Evolutionary conservation across 2,888 invertebrate genomes (phyloP).

Genomic region (Chrysomela aeneicollis): DNA sequence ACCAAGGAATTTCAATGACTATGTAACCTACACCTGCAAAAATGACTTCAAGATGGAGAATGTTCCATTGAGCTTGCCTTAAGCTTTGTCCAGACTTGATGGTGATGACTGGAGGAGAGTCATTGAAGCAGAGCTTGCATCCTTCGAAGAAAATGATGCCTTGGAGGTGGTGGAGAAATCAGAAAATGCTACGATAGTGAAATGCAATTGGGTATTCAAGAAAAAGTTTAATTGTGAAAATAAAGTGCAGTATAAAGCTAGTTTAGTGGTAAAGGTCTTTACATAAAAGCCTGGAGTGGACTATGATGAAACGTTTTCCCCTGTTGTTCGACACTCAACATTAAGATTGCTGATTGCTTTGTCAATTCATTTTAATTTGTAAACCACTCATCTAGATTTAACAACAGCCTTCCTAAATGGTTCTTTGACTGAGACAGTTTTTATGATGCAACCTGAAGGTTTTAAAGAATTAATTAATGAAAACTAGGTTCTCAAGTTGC

Average conservation of each 20-base stretch:
- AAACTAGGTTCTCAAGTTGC: constrained; percentile 11
- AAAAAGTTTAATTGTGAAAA: constrained; percentile 31
- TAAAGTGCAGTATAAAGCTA: constrained; percentile 36
- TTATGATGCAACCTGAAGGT: constrained; percentile 37
- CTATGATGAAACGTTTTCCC: constrained; percentile 41
- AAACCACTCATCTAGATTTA: constrained; percentile 41
- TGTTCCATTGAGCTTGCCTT: constrained; percentile 26
- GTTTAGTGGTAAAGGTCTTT: constrained; percentile 40
- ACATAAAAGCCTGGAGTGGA: constrained; percentile 38
- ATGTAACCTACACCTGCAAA: constrained; percentile 22
- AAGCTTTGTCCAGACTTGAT: constrained; percentile 36
- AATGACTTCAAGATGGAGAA: constrained; percentile 5
- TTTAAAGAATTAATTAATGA: constrained; percentile 18
- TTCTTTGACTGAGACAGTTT: constrained; percentile 37
- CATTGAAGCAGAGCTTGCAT: constrained; percentile 28
- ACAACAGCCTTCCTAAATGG: constrained; percentile 44
- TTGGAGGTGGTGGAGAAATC: constrained; percentile 32
- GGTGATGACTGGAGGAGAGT: constrained; percentile 30
- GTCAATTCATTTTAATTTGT: constrained; percentile 36
- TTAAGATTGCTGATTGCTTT: constrained; percentile 43
- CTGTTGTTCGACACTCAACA: constrained; percentile 37
- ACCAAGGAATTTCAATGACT: constrained; percentile 20
- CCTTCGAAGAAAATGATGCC: constrained; percentile 36
- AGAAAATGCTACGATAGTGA: constrained; percentile 29
- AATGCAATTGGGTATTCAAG: constrained; percentile 41